Base-by-base conservation (phyloP, 2,797 vertebrate species). In the Cryptoprocta ferox region DNA sequence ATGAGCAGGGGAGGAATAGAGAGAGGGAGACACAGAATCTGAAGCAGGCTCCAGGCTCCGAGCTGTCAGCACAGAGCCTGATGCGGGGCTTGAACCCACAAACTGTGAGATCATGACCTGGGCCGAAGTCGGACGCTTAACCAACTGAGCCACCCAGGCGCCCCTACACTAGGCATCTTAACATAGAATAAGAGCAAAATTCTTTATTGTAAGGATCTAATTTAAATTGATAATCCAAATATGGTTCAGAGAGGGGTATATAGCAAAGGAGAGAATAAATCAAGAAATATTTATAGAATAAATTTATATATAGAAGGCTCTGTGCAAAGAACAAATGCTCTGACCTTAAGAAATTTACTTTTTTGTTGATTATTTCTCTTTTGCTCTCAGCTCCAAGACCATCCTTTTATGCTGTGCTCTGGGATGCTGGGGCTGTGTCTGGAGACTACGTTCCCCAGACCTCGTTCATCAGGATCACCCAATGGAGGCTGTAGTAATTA, bases 201-300 rank as follows among this genome's bases (percentile, higher is more conserved):
- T 28, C 18, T 81, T 81, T 95, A 73, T 71, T 93, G 13, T n/a
- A 96, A 91, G 45, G 85, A 81, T 78, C 48, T 70, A 71, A 96
- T 89, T 82, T 85, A 97, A 89, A 59, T 26, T 65, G 35, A 59
- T 92, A 68, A 86, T 82, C 78, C n/a, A 91, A 90, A 95, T 78
- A 87, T 82, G 28, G 65, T 91, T 94, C 63, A 85, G 42, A 89
- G 42, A 65, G 24, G 5, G 9, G 35, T 68, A 59, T 61, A 16
- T 79, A 96, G 42, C 76, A 80, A 92, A 83, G 24, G 42, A 95
- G 30, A 91, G 3, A 86, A 61, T 56, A 18, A 78, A 82, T 86
- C 21, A 89, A 93, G 53, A 88, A 91, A 70, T 89, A 87, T 48
- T 80, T 96, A 63, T 50, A 80, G 61, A 86, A 59, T 70, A 71